Conservation (phyloP, 2,113 vertebrate genomes). For the Hyperoodon ampullatus region DNA sequence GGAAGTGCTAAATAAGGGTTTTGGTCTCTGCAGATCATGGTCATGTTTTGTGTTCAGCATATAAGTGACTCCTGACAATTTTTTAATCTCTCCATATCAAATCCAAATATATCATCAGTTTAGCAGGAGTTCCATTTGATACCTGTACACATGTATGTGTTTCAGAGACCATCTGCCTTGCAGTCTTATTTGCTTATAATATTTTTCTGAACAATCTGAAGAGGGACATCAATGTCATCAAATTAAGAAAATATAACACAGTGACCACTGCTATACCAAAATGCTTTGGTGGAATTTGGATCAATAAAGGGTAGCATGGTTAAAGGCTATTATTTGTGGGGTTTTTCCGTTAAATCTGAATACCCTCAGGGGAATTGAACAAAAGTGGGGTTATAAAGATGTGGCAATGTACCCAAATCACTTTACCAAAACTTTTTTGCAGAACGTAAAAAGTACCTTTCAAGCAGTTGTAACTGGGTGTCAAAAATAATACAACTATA, state of each 20-base stretch:
- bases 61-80: not conserved
- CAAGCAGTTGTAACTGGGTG: not conserved
- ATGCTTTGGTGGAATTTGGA: not conserved
- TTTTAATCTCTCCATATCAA: not conserved
- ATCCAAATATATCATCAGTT: not conserved
- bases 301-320: not conserved
- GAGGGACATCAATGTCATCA: not conserved
- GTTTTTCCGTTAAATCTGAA: not conserved
- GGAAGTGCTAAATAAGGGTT: not conserved
- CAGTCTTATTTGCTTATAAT: not conserved
- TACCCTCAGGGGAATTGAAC: not conserved
- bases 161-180: not conserved
- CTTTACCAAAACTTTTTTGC: not conserved
- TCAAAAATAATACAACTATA: not conserved
- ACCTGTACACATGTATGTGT: not conserved
- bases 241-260: not conserved
- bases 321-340: not conserved
- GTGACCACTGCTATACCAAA: not conserved
- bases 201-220: not conserved
- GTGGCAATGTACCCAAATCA: not conserved
- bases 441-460: not conserved
- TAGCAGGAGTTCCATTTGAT: not conserved
- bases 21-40: not conserved
- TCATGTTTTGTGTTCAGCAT: not conserved
- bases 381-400: not conserved